Conservation (phyloP, 2,797 vertebrate genomes). For the Poliocrania exsul region DNA sequence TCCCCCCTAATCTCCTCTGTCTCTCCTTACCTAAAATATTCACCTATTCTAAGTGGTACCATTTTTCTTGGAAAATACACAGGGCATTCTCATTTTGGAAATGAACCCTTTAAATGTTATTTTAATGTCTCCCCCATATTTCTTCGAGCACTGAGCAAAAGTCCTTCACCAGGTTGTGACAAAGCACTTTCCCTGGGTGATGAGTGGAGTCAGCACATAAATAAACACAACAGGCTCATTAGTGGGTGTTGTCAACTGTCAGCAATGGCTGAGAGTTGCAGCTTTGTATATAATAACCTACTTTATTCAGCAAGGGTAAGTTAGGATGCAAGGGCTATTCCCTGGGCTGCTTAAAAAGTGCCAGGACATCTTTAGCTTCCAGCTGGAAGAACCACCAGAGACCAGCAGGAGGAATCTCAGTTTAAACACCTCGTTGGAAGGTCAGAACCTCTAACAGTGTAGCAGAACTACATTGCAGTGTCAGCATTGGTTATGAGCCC, state of each 20-base stretch:
- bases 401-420: slow-evolving; percentile 41
- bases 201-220: not conserved
- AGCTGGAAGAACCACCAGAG: slow-evolving; percentile 66
- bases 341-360: slow-evolving; percentile 46
- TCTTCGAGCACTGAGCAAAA: not conserved
- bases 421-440: slow-evolving; percentile 68
- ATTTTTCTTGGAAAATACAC: not conserved
- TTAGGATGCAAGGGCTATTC: slow-evolving; percentile 41
- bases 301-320: slow-evolving; percentile 38
- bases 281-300: slow-evolving; percentile 29
- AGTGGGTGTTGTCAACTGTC: slow-evolving; percentile 9
- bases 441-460: slow-evolving; percentile 45
- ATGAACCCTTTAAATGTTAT: not conserved
- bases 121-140: not conserved
- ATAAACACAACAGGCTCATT: slow-evolving; percentile 37
- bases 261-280: slow-evolving; percentile 3
- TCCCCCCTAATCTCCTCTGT: not conserved
- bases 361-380: slow-evolving; percentile 61
- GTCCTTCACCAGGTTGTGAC: not conserved
- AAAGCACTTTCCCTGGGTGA: not conserved
- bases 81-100: not conserved
- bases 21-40: not conserved
- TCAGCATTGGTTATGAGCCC: slow-evolving; percentile 68
- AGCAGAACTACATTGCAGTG: slow-evolving; percentile 55
- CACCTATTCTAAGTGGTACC: not conserved